Base-by-base conservation (phyloP, 2,797 vertebrate genomes). In the Crocidura indochinensis region DNA sequence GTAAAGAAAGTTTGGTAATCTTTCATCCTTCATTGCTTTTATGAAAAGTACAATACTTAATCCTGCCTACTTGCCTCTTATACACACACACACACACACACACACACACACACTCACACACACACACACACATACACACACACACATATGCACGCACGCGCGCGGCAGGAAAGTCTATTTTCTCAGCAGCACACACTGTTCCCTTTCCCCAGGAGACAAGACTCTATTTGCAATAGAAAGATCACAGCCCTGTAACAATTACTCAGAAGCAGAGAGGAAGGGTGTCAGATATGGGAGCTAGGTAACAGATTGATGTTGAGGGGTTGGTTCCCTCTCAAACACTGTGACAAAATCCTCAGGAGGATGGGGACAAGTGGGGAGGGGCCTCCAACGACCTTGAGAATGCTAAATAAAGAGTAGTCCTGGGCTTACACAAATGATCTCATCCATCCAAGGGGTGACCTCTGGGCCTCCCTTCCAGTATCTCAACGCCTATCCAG, bases 341-440 rank as follows among this genome's bases (percentile, higher is more conserved):
- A 56, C 68, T 44, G 56, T 64, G 19, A 75, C 51, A 27, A 38
- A 69, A 27, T 67, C 22, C 68, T 31, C 7, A 51, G 53, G 38
- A 73, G 27, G 24, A 31, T 29, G 14, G 6, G 0, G 11, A 38
- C 2, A n/a, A 8, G n/a, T 11, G 56, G 56, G 56, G 19, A 60
- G 15, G 56, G 56, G 19, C 56, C 56, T 6, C 51, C 5, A 38
- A 2, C 5, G 38, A 38, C 38, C 38, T 38, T 38, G 5, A 38
- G 38, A 17, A 12, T 20, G 56, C 56, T 60, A 20, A 85, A 73
- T 38, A 38, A 38, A 38, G 38, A 3, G 31, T 62, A 65, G 53
- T 85, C 79, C 88, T 77, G 8, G 3, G n/a, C 65, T 38, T 89
- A 91, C 1, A 56, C 26, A 89, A 87, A 20, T 7, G 6, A 69